phyloP scores from a whole-genome alignment of 1,140 invertebrate species.

The Caenorhabditis tropicalis region DNA sequence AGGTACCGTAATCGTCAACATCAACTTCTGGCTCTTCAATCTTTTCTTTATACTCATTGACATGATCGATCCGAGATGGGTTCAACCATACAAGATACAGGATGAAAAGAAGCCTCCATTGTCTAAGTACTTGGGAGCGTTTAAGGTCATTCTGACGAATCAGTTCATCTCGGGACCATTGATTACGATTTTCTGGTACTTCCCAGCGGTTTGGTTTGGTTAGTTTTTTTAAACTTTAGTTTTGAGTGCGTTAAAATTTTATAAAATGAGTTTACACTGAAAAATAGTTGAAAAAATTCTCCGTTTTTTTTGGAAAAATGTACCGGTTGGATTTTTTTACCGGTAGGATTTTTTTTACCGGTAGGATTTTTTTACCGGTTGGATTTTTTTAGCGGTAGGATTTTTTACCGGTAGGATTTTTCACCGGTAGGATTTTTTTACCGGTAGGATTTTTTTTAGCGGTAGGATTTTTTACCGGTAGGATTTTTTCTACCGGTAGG shows the following conservation, averaged over 20 bases:
- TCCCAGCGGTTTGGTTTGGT: constrained; percentile 76
- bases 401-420: too few relatives aligned
- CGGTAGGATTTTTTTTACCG: too few relatives aligned
- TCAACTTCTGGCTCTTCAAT: constrained; percentile 42
- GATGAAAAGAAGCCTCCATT: constrained; percentile 65
- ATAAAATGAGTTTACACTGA: too few relatives aligned
- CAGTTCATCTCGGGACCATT: constrained; percentile 80
- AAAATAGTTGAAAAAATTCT: too few relatives aligned
- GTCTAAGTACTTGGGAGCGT: constrained; percentile 75
- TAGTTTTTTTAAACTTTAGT: constrained; percentile 76
- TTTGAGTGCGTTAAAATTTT: constrained; percentile 74
- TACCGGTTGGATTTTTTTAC: too few relatives aligned
- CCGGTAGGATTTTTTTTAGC: too few relatives aligned
- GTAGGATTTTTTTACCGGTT: too few relatives aligned
- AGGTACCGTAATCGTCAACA: constrained; percentile 35
- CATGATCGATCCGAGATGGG: constrained; percentile 52
- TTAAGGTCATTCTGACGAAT: constrained; percentile 81
- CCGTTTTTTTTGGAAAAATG: too few relatives aligned
- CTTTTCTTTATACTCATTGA: constrained; percentile 49
- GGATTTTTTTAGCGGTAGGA: not conserved
- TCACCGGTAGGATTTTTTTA: too few relatives aligned
- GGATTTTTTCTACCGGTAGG: too few relatives aligned
- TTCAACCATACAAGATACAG: constrained; percentile 50
- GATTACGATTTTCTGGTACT: constrained; percentile 77
- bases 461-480: too few relatives aligned